Evolutionary conservation across 2,797 vertebrate species (phyloP), one percentile per base, ranked within the genome.

Genomic region (Tamandua tetradactyla): DNA sequence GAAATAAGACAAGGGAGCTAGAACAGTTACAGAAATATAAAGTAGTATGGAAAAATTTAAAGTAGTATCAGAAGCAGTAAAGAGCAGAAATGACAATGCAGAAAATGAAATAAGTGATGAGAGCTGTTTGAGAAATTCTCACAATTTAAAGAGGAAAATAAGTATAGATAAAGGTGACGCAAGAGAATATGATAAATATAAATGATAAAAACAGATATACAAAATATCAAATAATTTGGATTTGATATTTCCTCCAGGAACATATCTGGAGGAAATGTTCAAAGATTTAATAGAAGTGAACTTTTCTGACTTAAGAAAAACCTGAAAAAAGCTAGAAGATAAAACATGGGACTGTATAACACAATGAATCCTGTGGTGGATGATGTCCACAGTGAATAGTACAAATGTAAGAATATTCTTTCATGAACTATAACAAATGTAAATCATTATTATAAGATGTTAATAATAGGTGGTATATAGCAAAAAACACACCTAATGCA

Each of bases 41-140:
- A 90, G 71, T 30, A 80, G 82, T 30, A 52, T 18, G 13, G 62
- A 49, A n/a, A 66, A 69, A n/a, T 14, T 64, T 81, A 9, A 92
- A 81, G 25, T 72, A 64, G 42, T 32, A 13, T 80, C 8, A 66
- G 71, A 87, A 94, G 22, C 27, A 75, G 35, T 57, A 66, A 61
- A 64, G 42, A 87, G 7, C 44, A 69, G 74, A 81, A 40, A 35
- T 37, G 32, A 64, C 59, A 85, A 52, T 12, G 57, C 13, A 55
- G 83, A 86, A 93, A 94, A 80, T 84, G n/a, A 89, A 49, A 40
- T 93, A 44, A 91, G 68, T 49, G 37, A 69, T 32, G 47, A 75
- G 81, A 35, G 3, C 17, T 13, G 3, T 74, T 71, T 93, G 79
- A 93, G 49, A 55, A 81, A 49, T 44, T 84, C 61, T 87, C 30